Base-by-base conservation (phyloP, 2,797 vertebrate species). In the Urocyon cinereoargenteus region DNA sequence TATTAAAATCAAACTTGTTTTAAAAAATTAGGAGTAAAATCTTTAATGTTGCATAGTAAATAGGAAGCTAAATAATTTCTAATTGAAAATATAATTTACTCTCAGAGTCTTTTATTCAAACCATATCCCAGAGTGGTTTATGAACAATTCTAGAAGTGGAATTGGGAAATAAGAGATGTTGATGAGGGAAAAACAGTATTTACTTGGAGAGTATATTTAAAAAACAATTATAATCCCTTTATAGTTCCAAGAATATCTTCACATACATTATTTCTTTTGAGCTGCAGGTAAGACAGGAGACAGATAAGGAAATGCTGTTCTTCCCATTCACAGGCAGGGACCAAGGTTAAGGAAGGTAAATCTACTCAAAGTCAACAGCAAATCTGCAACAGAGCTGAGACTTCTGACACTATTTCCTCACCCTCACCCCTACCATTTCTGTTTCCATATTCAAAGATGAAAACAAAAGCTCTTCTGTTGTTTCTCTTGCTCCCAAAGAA, bases 1-100 rank as follows among this genome's bases (percentile, higher is more conserved):
- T 93, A 92, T 96, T 97, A 96, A 97, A 95, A 97, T 96, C 77
- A 85, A 98, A 98, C 91, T 98, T 98, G 92, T 91, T 92, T 96
- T 94, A 68, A 97, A 68, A 97, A 98, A 93, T 98, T 96, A 96
- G 73, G 31, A 97, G 64, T 89, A 95, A 98, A 96, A 97, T 96
- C 3, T 97, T 97, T 96, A 95, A 88, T 62, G 34, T 90, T 31
- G 4, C 31, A 36, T 21, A 94, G 92, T 93, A 93, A 62, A 91
- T 7, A 88, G 90, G 62, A 95, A 77, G 75, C 84, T 96, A 97
- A 98, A 73, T 9, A 61, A 51, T 90, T 90, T 93, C 57, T 96
- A 93, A 79, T 7, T 96, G 86, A 91, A 97, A 95, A 84, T 53
- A 57, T 24, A 77, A 86, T 96, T 97, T 83, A 13, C 0, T 93